These are phyloP conservation scores for Armadillidium nasatum DNA, from an alignment of 1,140 invertebrate genomes.

Conservation along the genomic window DNA sequence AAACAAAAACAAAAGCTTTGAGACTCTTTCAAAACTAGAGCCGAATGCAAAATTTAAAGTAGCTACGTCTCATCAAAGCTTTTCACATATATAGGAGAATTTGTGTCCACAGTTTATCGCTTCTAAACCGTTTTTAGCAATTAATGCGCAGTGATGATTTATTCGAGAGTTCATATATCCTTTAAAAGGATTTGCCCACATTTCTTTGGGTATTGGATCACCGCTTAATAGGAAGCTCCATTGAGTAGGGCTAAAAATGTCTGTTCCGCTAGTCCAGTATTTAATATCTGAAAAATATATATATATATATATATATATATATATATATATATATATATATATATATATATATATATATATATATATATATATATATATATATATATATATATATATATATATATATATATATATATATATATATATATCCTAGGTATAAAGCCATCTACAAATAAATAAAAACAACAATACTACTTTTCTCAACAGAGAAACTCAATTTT, in stretches of 20 bases:
- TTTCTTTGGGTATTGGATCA: constrained; percentile 10
- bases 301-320: too few species aligned
- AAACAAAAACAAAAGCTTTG: too few species aligned
- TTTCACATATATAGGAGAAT: constrained; percentile 19
- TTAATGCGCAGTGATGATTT: constrained; percentile 22
- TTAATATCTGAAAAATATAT: not conserved
- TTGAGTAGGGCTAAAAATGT: not conserved
- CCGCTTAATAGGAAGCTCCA: constrained; percentile 23
- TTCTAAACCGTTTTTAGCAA: not conserved
- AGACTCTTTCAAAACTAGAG: too few species aligned
- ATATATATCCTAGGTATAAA: too few species aligned
- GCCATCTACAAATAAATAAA: too few species aligned
- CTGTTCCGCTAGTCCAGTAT: constrained; percentile 29
- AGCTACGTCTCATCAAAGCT: constrained; percentile 7
- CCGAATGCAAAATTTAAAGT: not conserved
- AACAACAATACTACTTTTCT: too few species aligned
- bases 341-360: too few species aligned
- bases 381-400: too few species aligned
- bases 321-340: too few species aligned
- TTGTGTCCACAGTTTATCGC: constrained; percentile 17
- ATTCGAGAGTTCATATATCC: not conserved
- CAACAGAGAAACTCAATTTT: too few species aligned
- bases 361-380: too few species aligned
- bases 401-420: too few species aligned
- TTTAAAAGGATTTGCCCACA: constrained; percentile 19